These are phyloP conservation scores for Poecilobothrus nobilitatus DNA, from an alignment of 2,888 invertebrate genomes.

Conservation along the genomic window DNA sequence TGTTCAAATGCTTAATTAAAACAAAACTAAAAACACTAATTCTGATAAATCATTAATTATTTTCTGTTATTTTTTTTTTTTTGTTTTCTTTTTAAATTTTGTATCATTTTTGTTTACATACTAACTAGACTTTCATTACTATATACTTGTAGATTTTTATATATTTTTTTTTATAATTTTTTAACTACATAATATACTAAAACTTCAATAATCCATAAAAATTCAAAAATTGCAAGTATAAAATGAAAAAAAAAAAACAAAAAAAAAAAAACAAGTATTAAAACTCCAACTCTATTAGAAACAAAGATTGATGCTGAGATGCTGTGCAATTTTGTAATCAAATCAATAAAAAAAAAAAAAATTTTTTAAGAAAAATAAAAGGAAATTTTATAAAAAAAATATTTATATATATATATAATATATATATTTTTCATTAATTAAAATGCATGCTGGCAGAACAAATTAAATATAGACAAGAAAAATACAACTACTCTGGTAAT, in stretches of 20 bases:
- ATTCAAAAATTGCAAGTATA: background rate
- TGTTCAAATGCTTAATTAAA: background rate
- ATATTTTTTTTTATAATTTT: no score
- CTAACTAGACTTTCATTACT: no score
- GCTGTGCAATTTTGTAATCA: slow-evolving; percentile 6
- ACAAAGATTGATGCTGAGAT: slow-evolving; percentile 2
- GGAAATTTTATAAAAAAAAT: background rate
- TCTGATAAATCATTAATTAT: slow-evolving; percentile 3
- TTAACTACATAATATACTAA: background rate
- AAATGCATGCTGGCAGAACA: slow-evolving; percentile 8
- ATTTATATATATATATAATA: no score
- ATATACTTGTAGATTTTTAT: no score
- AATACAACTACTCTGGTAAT: no score
- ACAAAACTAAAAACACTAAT: background rate
- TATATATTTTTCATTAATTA: slow-evolving; percentile 7
- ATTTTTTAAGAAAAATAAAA: background rate
- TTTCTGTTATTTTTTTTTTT: background rate
- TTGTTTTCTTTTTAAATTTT: no score
- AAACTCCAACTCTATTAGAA: background rate
- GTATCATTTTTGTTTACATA: no score
- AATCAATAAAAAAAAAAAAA: background rate
- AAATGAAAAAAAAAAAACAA: background rate
- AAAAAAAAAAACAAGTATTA: background rate
- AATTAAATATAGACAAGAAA: background rate
- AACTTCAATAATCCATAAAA: background rate